Conservation (phyloP, 1,140 invertebrate species). For the Apis cerana region DNA sequence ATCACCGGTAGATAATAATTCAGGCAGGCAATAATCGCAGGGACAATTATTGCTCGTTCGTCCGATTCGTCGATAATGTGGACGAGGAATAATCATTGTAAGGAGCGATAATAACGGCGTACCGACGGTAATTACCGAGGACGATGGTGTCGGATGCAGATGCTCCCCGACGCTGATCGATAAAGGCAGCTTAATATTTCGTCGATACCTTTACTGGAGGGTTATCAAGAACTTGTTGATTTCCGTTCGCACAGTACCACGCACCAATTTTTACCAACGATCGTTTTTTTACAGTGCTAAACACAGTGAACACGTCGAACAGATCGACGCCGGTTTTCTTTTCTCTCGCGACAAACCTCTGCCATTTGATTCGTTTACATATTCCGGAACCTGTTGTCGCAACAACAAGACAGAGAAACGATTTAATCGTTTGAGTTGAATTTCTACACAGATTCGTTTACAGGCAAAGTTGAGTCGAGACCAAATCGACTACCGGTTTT, state of each 20-base stretch:
- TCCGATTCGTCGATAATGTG: constrained; percentile 51
- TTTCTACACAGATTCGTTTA: constrained; percentile 6
- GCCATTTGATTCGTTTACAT: background rate
- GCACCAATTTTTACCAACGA: background rate
- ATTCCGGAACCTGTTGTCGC: no score
- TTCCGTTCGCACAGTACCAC: background rate
- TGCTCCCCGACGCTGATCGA: constrained; percentile 37
- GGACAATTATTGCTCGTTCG: constrained; percentile 49
- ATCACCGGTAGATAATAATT: constrained; percentile 43
- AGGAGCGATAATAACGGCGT: constrained; percentile 56
- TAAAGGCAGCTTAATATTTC: constrained; percentile 48
- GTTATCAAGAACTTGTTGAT: constrained; percentile 28
- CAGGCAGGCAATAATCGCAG: constrained; percentile 48
- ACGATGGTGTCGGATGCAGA: constrained; percentile 40
- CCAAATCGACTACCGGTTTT: constrained; percentile 53
- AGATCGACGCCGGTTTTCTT: constrained; percentile 28
- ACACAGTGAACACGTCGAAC: background rate
- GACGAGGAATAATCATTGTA: constrained; percentile 36
- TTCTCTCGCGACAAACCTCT: background rate
- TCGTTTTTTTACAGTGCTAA: constrained; percentile 10
- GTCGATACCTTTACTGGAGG: constrained; percentile 42
- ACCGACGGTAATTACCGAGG: constrained; percentile 39
- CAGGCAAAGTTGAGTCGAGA: constrained; percentile 43
- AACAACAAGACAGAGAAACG: background rate
- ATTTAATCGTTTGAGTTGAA: constrained; percentile 11